These are phyloP conservation scores for Acanthurus leucopareius DNA, from an alignment of 2,797 vertebrate genomes.

Conservation along the genomic window DNA sequence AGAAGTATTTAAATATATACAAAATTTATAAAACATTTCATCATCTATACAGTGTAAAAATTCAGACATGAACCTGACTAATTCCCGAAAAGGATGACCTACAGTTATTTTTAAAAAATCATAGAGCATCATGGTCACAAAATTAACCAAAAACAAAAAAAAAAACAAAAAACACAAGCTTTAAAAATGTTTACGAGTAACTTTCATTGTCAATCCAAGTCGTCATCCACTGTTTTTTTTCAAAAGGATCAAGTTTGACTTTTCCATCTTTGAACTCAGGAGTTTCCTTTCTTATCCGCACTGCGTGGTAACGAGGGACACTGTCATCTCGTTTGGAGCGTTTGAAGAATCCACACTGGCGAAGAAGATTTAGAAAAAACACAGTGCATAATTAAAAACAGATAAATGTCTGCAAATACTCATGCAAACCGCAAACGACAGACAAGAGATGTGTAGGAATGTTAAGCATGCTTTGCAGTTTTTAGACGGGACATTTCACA, in stretches of 20 bases:
- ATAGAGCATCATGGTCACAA: slow-evolving; percentile 16
- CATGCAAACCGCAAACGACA: background rate
- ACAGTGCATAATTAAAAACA: background rate
- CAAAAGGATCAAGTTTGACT: slow-evolving; percentile 82
- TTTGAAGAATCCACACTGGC: slow-evolving; percentile 97
- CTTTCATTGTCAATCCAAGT: slow-evolving; percentile 95
- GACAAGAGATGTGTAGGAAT: slow-evolving; percentile 18
- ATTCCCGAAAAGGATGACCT: slow-evolving; percentile 19
- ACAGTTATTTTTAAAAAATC: background rate
- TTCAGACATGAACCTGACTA: slow-evolving; percentile 17
- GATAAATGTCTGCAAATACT: background rate
- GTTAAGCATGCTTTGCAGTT: slow-evolving; percentile 73
- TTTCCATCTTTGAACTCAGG: slow-evolving; percentile 86
- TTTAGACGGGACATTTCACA: slow-evolving; percentile 37
- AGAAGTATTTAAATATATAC: slow-evolving; percentile 87
- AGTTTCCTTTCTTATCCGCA: slow-evolving; percentile 93
- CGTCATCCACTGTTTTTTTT: slow-evolving; percentile 95
- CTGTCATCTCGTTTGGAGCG: slow-evolving; percentile 93
- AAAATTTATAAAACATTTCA: slow-evolving; percentile 84
- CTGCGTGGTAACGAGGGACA: slow-evolving; percentile 94
- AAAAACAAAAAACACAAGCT: too few relatives aligned
- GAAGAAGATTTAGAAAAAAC: slow-evolving; percentile 10
- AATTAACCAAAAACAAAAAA: slow-evolving; percentile 22
- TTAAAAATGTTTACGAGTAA: slow-evolving; percentile 83
- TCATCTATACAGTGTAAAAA: slow-evolving; percentile 77